Conservation (phyloP, 2,888 invertebrate species). For the Andrena marginata region DNA sequence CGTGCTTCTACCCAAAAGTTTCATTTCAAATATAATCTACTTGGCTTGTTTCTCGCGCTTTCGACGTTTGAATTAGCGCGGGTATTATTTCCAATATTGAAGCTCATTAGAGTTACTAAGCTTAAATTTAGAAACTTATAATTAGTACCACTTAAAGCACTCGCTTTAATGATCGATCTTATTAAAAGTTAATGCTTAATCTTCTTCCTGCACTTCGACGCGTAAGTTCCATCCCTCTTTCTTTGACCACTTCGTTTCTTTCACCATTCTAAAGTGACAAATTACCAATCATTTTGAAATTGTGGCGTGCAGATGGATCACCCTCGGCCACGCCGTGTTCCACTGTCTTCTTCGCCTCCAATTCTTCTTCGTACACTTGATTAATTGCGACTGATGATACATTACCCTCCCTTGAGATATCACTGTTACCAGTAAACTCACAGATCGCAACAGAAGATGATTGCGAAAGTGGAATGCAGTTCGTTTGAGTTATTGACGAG, state of each 20-base stretch:
- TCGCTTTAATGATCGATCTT: not conserved
- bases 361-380: constrained; percentile 28
- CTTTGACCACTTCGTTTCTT: not conserved
- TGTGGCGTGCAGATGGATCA: not conserved
- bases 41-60: too few species aligned
- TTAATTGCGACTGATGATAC: constrained; percentile 35
- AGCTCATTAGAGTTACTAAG: not conserved
- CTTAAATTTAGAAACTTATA: not conserved
- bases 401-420: not conserved
- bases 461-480: not conserved
- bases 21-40: too few species aligned
- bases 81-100: too few species aligned
- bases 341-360: constrained; percentile 6
- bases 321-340: not conserved
- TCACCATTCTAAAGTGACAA: not conserved
- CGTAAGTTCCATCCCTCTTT: not conserved
- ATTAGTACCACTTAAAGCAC: not conserved
- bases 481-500: not conserved
- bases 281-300: constrained; percentile 26
- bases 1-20: not conserved
- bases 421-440: constrained; percentile 10
- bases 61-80: too few species aligned
- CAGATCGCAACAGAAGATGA: not conserved
- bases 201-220: not conserved
- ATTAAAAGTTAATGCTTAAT: too few species aligned